phyloP scores from a whole-genome alignment of 2,888 invertebrate species.

The Spicauda simplicius region DNA sequence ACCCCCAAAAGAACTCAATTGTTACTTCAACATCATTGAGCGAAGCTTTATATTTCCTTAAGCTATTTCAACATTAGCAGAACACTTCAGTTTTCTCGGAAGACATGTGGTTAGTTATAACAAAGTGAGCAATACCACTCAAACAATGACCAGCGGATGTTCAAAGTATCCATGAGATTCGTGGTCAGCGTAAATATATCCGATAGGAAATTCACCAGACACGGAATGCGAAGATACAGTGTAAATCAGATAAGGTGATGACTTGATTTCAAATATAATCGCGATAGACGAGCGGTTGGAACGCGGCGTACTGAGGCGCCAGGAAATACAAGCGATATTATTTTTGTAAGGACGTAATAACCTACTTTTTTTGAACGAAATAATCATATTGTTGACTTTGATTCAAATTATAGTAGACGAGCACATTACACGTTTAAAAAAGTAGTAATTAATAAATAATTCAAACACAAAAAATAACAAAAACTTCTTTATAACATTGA shows the following conservation, averaged over 20 bases:
- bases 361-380: too few species aligned
- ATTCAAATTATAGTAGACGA: too few species aligned
- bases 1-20: too few species aligned
- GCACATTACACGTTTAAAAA: too few species aligned
- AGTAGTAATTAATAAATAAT: too few species aligned
- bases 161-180: constrained; percentile 25
- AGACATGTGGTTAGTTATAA: background rate
- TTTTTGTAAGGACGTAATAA: too few species aligned
- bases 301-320: background rate
- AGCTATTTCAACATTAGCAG: background rate
- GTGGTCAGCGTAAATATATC: constrained; percentile 35
- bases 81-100: background rate
- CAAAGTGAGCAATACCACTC: background rate
- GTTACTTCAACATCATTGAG: too few species aligned
- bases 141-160: constrained; percentile 33
- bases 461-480: too few species aligned
- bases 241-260: constrained; percentile 61
- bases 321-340: background rate
- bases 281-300: constrained; percentile 42
- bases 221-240: constrained; percentile 59
- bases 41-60: too few species aligned
- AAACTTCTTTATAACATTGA: too few species aligned
- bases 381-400: too few species aligned
- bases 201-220: constrained; percentile 66
- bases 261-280: constrained; percentile 45